Evolutionary conservation across 2,113 vertebrate genomes (phyloP).

Genomic region (Bostrychus sinensis): DNA sequence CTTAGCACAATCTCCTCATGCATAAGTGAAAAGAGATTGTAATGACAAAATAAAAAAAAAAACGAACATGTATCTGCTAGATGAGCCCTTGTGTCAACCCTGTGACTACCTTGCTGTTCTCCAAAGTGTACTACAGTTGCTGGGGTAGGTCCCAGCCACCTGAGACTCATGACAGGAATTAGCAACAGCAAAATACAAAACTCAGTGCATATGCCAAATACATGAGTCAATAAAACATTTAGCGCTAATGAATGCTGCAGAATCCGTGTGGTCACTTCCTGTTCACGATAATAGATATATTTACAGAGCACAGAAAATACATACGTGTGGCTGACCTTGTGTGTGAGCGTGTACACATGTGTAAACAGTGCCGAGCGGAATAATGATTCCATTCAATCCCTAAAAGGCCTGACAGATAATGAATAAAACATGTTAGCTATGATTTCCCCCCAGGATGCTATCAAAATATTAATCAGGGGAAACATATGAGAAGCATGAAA

Average conservation of each 20-base stretch:
- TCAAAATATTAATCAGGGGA: conserved; percentile 64
- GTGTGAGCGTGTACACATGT: conserved; percentile 8
- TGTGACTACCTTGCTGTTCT: too few relatives aligned
- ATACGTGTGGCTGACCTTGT: conserved; percentile 30
- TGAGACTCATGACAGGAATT: too few relatives aligned
- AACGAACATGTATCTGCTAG: too few relatives aligned
- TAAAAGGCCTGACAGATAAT: conserved; percentile 47
- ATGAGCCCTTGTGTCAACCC: too few relatives aligned
- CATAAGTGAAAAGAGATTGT: too few relatives aligned
- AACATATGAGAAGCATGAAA: conserved; percentile 54
- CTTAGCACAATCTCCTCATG: too few relatives aligned
- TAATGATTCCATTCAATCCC: conserved; percentile 51
- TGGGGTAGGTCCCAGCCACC: too few relatives aligned
- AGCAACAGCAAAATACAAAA: too few relatives aligned
- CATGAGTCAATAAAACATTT: neutral
- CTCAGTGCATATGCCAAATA: neutral
- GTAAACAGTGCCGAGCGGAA: neutral
- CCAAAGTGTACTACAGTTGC: too few relatives aligned
- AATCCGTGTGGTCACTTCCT: neutral
- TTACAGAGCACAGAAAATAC: conserved; percentile 22
- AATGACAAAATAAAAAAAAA: too few relatives aligned
- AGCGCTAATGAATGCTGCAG: neutral
- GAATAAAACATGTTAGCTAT: conserved; percentile 66
- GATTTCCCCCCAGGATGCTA: conserved; percentile 51
- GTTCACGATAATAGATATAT: neutral